A percentile compares a stretch with the other conserved stretches of the same genome.
These are phyloP conservation scores for Delphinapterus leucas DNA, from an alignment of 2,113 vertebrate species.

Conservation along the genomic window DNA sequence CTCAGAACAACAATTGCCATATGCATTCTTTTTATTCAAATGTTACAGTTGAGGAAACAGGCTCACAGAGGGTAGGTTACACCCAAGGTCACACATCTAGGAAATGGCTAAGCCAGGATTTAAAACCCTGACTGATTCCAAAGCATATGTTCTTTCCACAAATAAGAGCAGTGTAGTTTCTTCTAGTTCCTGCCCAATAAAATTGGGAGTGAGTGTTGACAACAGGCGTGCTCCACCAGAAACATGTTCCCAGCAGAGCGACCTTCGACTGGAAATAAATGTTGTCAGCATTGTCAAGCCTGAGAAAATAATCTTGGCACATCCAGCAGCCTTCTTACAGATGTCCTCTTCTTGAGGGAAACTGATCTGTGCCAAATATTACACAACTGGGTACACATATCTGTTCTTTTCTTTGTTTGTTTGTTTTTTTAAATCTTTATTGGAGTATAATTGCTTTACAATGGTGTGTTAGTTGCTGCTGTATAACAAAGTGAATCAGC, in stretches of 20 bases:
- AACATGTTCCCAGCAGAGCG: not conserved
- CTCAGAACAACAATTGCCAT: not conserved
- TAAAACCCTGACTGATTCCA: not conserved
- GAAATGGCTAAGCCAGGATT: not conserved
- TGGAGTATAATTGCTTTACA: too few relatives aligned
- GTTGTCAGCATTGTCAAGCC: not conserved
- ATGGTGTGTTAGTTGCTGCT: too few relatives aligned
- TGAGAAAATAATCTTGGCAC: not conserved
- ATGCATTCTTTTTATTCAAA: not conserved
- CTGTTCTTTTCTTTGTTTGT: too few relatives aligned
- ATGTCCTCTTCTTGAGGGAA: constrained; percentile 9
- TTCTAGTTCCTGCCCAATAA: not conserved
- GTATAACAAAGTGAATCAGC: too few relatives aligned
- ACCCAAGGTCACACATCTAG: not conserved
- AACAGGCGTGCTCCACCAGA: not conserved
- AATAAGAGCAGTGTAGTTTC: not conserved
- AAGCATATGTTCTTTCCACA: not conserved
- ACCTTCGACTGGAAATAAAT: constrained; percentile 1
- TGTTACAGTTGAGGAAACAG: not conserved
- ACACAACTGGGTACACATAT: not conserved
- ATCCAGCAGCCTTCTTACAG: not conserved
- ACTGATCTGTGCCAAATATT: constrained; percentile 34
- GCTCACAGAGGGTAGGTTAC: not conserved
- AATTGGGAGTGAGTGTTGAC: not conserved
- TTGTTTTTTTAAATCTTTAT: not conserved